Percentiles rank a stretch among this genome's conserved stretches.
These are phyloP conservation scores for Frankliniella fusca DNA, from an alignment of 2,888 invertebrate genomes.

Conservation along the genomic window DNA sequence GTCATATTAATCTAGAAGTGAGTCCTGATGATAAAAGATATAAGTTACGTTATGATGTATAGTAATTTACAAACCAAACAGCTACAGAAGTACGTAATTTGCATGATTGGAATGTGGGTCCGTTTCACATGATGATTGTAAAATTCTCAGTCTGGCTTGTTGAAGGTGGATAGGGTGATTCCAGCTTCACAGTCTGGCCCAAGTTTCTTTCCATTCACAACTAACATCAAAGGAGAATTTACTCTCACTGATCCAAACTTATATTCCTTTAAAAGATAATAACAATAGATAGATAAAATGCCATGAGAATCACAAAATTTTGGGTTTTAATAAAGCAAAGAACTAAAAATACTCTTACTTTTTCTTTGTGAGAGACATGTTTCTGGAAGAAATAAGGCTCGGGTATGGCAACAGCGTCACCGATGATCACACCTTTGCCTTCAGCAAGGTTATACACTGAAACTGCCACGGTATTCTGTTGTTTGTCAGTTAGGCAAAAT, in stretches of 20 bases:
- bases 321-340: neutral
- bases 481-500: slow-evolving; percentile 73
- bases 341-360: slow-evolving; percentile 51
- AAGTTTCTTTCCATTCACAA: slow-evolving; percentile 73
- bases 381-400: slow-evolving; percentile 65
- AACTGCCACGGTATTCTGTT: slow-evolving; percentile 66
- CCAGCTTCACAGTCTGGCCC: slow-evolving; percentile 62
- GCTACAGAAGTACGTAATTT: neutral
- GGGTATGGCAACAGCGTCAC: slow-evolving; percentile 77
- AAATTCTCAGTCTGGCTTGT: slow-evolving; percentile 53
- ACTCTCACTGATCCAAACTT: slow-evolving; percentile 70
- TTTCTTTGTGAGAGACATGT: slow-evolving; percentile 54
- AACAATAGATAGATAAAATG: slow-evolving; percentile 29
- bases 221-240: slow-evolving; percentile 68
- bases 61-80: slow-evolving; percentile 28
- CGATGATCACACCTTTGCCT: slow-evolving; percentile 77
- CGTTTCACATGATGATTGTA: neutral
- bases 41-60: too few species aligned
- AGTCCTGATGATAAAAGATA: too few species aligned
- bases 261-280: slow-evolving; percentile 58
- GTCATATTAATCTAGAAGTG: neutral
- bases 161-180: slow-evolving; percentile 61
- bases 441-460: slow-evolving; percentile 80
- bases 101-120: neutral
- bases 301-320: neutral